A percentile compares a stretch with the other conserved stretches of the same genome.
These are phyloP conservation scores for Umimayanthus chanpuru DNA, from an alignment of 92 coral and sea anemone genomes.

Conservation along the genomic window DNA sequence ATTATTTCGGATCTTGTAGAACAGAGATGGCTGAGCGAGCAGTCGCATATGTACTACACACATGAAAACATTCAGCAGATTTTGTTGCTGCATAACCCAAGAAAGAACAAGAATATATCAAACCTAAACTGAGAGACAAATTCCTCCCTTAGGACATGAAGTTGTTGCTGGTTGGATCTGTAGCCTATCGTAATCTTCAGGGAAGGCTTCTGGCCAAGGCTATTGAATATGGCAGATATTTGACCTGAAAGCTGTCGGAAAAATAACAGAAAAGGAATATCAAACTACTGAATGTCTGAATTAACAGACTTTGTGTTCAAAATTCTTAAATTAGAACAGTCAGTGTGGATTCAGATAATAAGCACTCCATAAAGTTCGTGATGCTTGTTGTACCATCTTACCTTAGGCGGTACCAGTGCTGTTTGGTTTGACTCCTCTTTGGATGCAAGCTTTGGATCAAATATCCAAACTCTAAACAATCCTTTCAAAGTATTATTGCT, in stretches of 20 bases:
- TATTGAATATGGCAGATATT: constrained; percentile 6
- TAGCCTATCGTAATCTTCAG: constrained; percentile 9
- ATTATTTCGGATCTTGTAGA: too few relatives aligned
- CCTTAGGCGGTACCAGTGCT: constrained; percentile 15
- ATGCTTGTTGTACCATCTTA: background rate
- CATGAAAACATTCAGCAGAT: background rate
- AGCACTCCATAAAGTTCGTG: background rate
- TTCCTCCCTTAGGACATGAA: background rate
- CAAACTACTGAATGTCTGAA: background rate
- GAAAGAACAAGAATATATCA: background rate
- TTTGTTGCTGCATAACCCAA: background rate
- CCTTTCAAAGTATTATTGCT: constrained; percentile 19
- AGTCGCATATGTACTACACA: background rate
- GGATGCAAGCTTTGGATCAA: constrained; percentile 42
- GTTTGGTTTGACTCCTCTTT: constrained; percentile 32
- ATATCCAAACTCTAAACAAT: constrained; percentile 34
- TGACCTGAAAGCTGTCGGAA: constrained; percentile 15
- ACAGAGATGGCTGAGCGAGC: too few relatives aligned
- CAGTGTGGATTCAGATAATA: background rate
- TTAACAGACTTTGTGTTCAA: background rate
- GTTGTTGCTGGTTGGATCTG: constrained; percentile 4
- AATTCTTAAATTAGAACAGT: background rate
- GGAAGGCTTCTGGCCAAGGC: constrained; percentile 30
- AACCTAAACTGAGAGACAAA: constrained; percentile 23
- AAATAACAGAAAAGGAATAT: background rate